phyloP scores from a whole-genome alignment of 1,140 invertebrate genomes.

The Trachelipus rathkii region DNA sequence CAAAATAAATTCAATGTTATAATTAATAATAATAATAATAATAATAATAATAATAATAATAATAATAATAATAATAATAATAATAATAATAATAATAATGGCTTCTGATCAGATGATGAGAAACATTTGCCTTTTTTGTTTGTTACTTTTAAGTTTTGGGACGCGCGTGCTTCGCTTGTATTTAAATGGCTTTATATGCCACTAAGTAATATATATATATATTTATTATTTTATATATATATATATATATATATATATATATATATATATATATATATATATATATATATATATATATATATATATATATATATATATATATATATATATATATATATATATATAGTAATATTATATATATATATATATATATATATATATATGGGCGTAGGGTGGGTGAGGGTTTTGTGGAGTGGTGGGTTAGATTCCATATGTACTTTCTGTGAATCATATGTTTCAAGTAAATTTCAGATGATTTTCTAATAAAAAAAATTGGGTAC shows the following conservation, averaged over 20 bases:
- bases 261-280: neutral
- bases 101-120: neutral
- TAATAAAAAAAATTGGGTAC: too few relatives aligned
- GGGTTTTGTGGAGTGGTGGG: too few relatives aligned
- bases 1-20: neutral
- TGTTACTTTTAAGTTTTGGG: neutral
- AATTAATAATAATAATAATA: neutral
- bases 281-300: too few relatives aligned
- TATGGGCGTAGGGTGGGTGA: too few relatives aligned
- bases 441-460: too few relatives aligned
- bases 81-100: neutral
- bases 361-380: too few relatives aligned
- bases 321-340: too few relatives aligned
- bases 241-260: neutral
- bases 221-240: neutral
- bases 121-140: neutral
- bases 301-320: too few relatives aligned
- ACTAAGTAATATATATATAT: neutral
- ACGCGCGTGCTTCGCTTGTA: neutral
- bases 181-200: too few relatives aligned
- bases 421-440: too few relatives aligned
- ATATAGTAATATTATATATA: too few relatives aligned
- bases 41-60: neutral
- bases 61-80: slow-evolving; percentile 2
- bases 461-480: too few relatives aligned